Evolutionary conservation across 2,888 invertebrate genomes (phyloP).

Genomic region (Trachelus iudaicus): DNA sequence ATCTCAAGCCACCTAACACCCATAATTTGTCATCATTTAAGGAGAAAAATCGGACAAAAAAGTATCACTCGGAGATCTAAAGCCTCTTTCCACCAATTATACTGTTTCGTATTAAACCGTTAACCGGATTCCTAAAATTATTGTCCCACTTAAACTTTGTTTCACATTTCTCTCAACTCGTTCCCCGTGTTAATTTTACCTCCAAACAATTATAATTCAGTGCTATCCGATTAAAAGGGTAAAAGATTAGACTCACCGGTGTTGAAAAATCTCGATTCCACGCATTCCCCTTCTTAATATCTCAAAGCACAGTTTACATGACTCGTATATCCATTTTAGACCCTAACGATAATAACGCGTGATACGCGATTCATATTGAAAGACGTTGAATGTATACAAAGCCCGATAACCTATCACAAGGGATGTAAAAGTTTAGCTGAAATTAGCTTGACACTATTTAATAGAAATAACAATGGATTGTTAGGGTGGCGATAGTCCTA

Average conservation of each 20-base stretch:
- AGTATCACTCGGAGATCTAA: neutral
- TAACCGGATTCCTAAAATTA: neutral
- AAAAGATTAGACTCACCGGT: neutral
- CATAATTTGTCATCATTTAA: neutral
- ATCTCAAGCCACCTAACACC: neutral
- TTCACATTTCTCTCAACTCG: neutral
- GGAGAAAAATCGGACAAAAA: neutral
- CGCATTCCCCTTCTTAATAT: neutral
- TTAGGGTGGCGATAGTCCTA: neutral
- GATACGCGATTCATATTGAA: neutral
- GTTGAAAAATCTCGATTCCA: neutral
- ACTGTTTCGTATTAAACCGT: neutral
- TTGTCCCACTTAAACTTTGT: neutral
- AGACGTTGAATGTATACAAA: neutral
- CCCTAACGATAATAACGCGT: neutral
- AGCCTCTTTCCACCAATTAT: neutral
- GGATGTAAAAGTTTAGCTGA: neutral
- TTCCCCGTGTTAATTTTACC: neutral
- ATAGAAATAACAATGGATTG: neutral
- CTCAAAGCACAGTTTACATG: neutral
- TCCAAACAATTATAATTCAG: neutral
- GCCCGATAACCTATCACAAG: neutral
- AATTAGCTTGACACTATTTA: neutral
- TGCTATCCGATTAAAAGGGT: neutral
- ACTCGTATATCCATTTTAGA: neutral